Evolutionary conservation across 2,797 vertebrate species (phyloP), one percentile per base, ranked within the genome.

Genomic region (Strix occidentalis): DNA sequence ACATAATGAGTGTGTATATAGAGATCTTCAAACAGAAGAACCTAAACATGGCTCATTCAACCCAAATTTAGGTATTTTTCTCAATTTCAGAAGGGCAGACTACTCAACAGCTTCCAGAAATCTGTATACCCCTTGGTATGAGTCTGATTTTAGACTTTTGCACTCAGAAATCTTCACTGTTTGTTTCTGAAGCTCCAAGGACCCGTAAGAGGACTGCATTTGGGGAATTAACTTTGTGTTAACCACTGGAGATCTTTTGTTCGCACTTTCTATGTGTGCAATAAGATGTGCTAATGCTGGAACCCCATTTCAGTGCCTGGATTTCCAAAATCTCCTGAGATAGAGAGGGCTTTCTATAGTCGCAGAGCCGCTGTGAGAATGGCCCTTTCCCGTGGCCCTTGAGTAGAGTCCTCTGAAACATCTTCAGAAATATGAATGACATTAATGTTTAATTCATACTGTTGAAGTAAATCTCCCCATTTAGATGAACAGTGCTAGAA

Each of bases 281-380:
- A 1, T 64, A 72, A 26, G 24, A 6, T 1, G 0, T 57, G 25
- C 29, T 72, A 19, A 18, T 2, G 4, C 35, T 72, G 43, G 35
- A 78, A 5, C 21, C 41, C 19, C 14, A 11, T 91, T 71, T 53
- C 35, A 58, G 54, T 70, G 74, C 11, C 24, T 76, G 37, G 26
- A 65, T 88, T 87, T 87, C 31, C 54, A 46, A 35, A 81, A 64
- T 63, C 35, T 72, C 35, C 58, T 63, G 64, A 70, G 56, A 35
- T 15, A 26, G 31, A 50, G 37, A 53, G 28, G 9, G 9, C n/a
- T 71, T 91, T 75, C 53, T 54, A 5, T 51, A 0, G 0, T 7
- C 35, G 53, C 57, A 70, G 7, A 91, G 28, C 56, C 64, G 50
- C 78, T 5, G 0, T 70, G 48, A 72, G 37, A 88, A 16, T 1